Percentiles rank a stretch among this genome's conserved stretches.
These are phyloP conservation scores for Lucinisca nassula DNA, from an alignment of 2,888 invertebrate species.

Conservation along the genomic window DNA sequence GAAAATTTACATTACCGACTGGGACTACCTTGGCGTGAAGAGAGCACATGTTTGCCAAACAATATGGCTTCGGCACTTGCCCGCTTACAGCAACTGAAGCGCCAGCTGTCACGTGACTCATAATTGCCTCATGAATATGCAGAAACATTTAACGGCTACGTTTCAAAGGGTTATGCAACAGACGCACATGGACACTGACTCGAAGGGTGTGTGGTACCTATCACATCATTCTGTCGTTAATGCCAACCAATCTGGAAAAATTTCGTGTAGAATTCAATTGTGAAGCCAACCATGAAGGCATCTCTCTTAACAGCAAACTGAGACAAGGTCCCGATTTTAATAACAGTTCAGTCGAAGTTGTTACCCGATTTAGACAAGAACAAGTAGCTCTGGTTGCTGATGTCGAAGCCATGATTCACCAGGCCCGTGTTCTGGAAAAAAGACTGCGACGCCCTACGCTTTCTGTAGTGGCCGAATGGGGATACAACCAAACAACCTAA, in stretches of 20 bases:
- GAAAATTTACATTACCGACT: slow-evolving; percentile 39
- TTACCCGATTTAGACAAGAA: slow-evolving; percentile 63
- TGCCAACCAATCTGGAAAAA: slow-evolving; percentile 50
- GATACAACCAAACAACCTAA: slow-evolving; percentile 25
- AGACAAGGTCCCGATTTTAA: slow-evolving; percentile 69
- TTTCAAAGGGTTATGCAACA: slow-evolving; percentile 42
- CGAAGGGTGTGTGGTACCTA: slow-evolving; percentile 47
- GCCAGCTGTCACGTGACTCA: slow-evolving; percentile 20
- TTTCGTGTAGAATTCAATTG: slow-evolving; percentile 56
- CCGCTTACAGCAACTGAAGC: slow-evolving; percentile 20
- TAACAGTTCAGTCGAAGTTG: slow-evolving; percentile 64
- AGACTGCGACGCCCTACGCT: no score
- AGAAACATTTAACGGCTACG: slow-evolving; percentile 24
- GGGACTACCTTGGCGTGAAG: slow-evolving; percentile 35
- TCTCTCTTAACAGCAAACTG: slow-evolving; percentile 61
- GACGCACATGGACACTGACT: background rate
- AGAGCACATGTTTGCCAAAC: slow-evolving; percentile 16
- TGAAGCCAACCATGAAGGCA: slow-evolving; percentile 51
- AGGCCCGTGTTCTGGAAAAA: slow-evolving; percentile 43
- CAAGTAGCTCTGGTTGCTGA: slow-evolving; percentile 55
- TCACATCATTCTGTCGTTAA: slow-evolving; percentile 59
- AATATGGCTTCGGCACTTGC: slow-evolving; percentile 6
- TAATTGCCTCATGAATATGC: slow-evolving; percentile 25
- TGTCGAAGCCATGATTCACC: slow-evolving; percentile 60
- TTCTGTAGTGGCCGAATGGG: slow-evolving; percentile 65